phyloP scores from a whole-genome alignment of 2,113 vertebrate species.

The Panurus biarmicus region DNA sequence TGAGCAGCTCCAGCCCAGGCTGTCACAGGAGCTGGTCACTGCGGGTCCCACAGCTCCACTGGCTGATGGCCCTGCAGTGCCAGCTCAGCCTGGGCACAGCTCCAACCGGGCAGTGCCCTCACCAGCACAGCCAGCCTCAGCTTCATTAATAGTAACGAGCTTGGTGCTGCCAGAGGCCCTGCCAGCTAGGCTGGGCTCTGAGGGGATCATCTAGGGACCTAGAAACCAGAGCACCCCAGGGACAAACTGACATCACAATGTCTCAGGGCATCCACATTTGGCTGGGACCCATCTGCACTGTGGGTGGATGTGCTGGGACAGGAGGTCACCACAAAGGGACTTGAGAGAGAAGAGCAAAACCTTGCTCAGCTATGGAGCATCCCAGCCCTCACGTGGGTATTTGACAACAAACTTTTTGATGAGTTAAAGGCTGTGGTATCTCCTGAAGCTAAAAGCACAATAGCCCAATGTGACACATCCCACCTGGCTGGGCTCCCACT shows the following conservation, averaged over 20 bases:
- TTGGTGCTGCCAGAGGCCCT: neutral
- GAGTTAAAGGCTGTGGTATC: neutral
- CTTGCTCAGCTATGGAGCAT: neutral
- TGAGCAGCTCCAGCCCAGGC: rapidly evolving
- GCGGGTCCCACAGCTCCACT: neutral
- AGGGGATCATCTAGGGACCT: neutral
- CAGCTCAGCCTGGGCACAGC: neutral
- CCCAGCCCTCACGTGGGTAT: neutral
- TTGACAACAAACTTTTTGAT: neutral
- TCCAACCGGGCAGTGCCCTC: neutral
- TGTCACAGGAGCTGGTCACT: neutral
- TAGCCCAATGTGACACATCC: rapidly evolving
- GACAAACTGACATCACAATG: neutral
- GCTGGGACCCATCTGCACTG: neutral
- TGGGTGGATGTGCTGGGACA: neutral
- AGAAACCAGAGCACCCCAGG: neutral
- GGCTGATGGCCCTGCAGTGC: neutral
- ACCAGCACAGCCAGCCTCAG: neutral
- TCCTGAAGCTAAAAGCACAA: neutral
- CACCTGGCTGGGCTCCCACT: neutral
- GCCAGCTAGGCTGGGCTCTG: neutral
- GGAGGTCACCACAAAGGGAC: neutral
- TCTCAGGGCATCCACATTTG: neutral
- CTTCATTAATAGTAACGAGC: neutral
- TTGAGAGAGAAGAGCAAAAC: neutral